Evolutionary conservation across 1,140 invertebrate species (phyloP).

Genomic region (Heliconius melpomene): DNA sequence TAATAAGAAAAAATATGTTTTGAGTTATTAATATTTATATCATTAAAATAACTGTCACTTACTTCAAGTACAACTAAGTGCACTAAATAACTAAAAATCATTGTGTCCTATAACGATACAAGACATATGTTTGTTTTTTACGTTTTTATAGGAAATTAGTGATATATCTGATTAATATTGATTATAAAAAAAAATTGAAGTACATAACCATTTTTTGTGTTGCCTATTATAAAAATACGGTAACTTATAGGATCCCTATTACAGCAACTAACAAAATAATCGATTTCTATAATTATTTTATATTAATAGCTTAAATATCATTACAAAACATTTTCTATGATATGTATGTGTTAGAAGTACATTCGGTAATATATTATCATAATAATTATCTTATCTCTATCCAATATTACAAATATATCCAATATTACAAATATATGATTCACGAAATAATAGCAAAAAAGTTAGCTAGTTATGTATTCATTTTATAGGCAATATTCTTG

Average conservation of each 20-base stretch:
- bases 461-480: neutral
- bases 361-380: neutral
- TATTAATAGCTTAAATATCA: neutral
- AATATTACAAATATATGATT: neutral
- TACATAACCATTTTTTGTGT: too few relatives aligned
- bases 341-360: neutral
- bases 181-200: too few relatives aligned
- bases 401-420: neutral
- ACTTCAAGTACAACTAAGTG: neutral
- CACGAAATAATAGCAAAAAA: neutral
- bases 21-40: neutral
- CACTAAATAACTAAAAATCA: constrained; percentile 4
- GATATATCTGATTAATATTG: neutral
- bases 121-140: neutral
- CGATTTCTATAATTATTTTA: constrained; percentile 1
- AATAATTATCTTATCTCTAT: neutral
- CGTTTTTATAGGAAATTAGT: too few relatives aligned
- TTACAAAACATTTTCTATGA: constrained; percentile 8
- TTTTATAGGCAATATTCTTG: neutral
- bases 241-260: neutral
- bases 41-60: neutral
- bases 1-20: neutral
- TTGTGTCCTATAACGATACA: neutral
- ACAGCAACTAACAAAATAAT: neutral
- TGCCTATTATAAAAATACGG: neutral